These are phyloP conservation scores for Electrophaes corylata DNA, from an alignment of 2,888 invertebrate species.

Conservation along the genomic window DNA sequence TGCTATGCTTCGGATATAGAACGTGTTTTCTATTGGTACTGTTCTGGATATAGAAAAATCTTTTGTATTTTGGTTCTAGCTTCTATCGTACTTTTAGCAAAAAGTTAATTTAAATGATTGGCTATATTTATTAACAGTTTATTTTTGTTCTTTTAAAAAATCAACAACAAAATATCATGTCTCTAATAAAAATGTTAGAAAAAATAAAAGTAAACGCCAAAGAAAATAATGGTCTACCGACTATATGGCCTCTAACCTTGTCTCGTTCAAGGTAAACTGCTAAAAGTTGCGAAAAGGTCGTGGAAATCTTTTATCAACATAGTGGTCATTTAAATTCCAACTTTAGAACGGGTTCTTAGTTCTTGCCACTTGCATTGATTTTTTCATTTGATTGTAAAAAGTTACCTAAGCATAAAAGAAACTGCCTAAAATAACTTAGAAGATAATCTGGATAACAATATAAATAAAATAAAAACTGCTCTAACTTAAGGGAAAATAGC, in stretches of 20 bases:
- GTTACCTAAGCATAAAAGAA: too few species aligned
- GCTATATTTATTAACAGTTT: neutral
- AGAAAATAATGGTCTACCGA: constrained; percentile 30
- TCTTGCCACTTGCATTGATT: too few species aligned
- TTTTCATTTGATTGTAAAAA: too few species aligned
- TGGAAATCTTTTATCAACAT: constrained; percentile 18
- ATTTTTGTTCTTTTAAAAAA: neutral
- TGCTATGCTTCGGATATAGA: constrained; percentile 5
- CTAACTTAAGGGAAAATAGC: neutral
- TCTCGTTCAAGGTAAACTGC: constrained; percentile 35
- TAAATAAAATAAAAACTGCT: neutral
- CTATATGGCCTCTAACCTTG: constrained; percentile 32
- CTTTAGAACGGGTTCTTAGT: too few species aligned
- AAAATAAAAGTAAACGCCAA: constrained; percentile 19
- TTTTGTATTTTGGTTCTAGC: neutral
- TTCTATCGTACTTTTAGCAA: too few species aligned
- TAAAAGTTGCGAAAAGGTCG: constrained; percentile 32
- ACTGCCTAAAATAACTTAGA: too few species aligned
- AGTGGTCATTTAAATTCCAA: too few species aligned
- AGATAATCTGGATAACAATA: too few species aligned
- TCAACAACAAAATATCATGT: neutral
- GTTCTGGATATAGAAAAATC: neutral
- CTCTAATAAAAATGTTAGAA: constrained; percentile 10
- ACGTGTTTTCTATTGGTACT: constrained; percentile 1
- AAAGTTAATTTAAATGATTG: too few species aligned